Conservation (phyloP, 1,140 invertebrate species). For the Dendroctonus ponderosae region DNA sequence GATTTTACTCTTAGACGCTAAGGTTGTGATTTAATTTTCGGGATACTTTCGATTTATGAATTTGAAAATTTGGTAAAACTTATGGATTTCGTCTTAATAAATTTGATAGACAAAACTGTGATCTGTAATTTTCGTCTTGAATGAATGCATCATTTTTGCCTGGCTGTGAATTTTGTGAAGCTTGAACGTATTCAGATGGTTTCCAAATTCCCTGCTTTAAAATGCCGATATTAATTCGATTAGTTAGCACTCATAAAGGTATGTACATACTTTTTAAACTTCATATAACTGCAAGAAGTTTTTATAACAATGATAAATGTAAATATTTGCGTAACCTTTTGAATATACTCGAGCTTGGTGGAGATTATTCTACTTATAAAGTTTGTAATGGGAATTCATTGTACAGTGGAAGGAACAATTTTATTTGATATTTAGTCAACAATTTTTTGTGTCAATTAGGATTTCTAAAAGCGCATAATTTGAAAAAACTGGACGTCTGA, state of each 20-base stretch:
- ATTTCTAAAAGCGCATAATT: no score
- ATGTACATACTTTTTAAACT: no score
- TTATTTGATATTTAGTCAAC: no score
- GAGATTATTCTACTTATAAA: no score
- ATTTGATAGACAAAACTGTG: constrained; percentile 37
- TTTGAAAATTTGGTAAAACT: constrained; percentile 17
- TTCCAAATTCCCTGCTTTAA: neutral
- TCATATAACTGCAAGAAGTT: neutral
- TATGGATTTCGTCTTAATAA: constrained; percentile 20
- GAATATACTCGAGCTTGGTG: neutral
- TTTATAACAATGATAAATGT: neutral
- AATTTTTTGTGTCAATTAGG: no score
- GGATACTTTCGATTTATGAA: neutral
- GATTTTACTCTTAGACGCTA: neutral
- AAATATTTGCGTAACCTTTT: neutral
- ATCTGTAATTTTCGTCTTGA: constrained; percentile 42
- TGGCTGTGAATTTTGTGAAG: constrained; percentile 31
- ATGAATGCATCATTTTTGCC: constrained; percentile 28
- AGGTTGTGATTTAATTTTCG: neutral
- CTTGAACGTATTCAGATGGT: neutral
- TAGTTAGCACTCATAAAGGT: neutral
- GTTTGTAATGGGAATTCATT: no score
- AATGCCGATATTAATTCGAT: neutral
- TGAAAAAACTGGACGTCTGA: no score
- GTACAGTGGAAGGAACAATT: no score